These are phyloP conservation scores for Eurois occulta DNA, from an alignment of 2,888 invertebrate species.

Conservation along the genomic window DNA sequence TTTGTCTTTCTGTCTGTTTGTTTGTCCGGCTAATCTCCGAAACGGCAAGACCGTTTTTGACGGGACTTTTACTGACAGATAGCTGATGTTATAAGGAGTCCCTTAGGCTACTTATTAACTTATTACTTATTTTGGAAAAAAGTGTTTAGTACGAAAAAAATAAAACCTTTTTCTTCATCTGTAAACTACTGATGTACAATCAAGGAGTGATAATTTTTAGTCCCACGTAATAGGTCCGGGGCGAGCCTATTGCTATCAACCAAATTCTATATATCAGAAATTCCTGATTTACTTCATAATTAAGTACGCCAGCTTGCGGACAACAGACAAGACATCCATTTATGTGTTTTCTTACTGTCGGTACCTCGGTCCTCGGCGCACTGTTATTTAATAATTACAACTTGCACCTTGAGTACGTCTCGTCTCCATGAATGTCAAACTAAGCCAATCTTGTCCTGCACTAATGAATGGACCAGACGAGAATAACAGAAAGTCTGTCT, in stretches of 20 bases:
- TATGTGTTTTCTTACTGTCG: conserved; percentile 8
- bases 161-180: too few species aligned
- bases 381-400: conserved; percentile 46
- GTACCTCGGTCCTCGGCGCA: neutral
- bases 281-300: neutral
- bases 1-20: too few species aligned
- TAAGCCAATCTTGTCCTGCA: conserved; percentile 46
- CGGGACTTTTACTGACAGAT: too few species aligned
- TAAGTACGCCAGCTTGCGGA: too few species aligned
- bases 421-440: conserved; percentile 55
- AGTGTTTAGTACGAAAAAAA: too few species aligned
- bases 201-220: too few species aligned
- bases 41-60: too few species aligned
- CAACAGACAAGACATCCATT: neutral
- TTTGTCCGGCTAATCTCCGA: too few species aligned
- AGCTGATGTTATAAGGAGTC: too few species aligned
- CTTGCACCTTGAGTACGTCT: neutral
- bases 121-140: too few species aligned
- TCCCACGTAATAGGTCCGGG: neutral
- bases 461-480: conserved; percentile 49
- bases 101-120: too few species aligned
- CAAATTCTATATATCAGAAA: neutral
- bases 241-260: neutral
- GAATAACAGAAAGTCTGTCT: conserved; percentile 14
- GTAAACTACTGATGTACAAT: too few species aligned